These are phyloP conservation scores for Clupea harengus DNA, from an alignment of 2,113 vertebrate genomes.

Conservation along the genomic window DNA sequence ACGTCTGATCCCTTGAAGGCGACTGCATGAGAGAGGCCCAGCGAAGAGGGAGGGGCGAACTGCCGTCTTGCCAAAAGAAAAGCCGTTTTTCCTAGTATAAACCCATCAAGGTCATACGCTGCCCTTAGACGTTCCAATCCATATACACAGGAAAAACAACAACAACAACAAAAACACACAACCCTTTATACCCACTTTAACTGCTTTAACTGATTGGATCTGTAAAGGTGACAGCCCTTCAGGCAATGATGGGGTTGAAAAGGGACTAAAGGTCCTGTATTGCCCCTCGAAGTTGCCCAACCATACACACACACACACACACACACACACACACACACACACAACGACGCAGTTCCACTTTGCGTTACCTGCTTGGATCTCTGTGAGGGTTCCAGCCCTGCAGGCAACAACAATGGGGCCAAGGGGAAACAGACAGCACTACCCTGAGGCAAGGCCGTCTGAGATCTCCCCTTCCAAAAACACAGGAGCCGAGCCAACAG, in stretches of 20 bases:
- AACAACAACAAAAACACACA: too few species aligned
- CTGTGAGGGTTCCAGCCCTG: not conserved
- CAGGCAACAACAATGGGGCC: not conserved
- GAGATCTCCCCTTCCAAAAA: constrained; percentile 14
- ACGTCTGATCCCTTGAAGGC: not conserved
- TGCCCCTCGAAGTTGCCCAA: too few species aligned
- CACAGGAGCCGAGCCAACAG: not conserved
- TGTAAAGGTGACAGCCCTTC: too few species aligned
- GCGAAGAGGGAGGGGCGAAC: not conserved
- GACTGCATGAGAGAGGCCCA: not conserved
- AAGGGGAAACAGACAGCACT: not conserved
- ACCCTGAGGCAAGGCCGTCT: constrained; percentile 11
- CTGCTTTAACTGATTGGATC: not conserved
- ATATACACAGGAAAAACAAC: not conserved
- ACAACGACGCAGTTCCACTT: constrained; percentile 14
- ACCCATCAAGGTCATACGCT: not conserved
- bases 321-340: not conserved
- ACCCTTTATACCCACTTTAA: too few species aligned
- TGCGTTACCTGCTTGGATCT: not conserved
- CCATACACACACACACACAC: constrained; percentile 1
- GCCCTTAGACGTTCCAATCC: not conserved
- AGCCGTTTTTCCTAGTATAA: not conserved
- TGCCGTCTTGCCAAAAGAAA: not conserved
- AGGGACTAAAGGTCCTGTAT: not conserved
- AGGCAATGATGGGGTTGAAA: constrained; percentile 4